These are phyloP conservation scores for Apantesis nais DNA, from an alignment of 2,888 invertebrate species.

Conservation along the genomic window DNA sequence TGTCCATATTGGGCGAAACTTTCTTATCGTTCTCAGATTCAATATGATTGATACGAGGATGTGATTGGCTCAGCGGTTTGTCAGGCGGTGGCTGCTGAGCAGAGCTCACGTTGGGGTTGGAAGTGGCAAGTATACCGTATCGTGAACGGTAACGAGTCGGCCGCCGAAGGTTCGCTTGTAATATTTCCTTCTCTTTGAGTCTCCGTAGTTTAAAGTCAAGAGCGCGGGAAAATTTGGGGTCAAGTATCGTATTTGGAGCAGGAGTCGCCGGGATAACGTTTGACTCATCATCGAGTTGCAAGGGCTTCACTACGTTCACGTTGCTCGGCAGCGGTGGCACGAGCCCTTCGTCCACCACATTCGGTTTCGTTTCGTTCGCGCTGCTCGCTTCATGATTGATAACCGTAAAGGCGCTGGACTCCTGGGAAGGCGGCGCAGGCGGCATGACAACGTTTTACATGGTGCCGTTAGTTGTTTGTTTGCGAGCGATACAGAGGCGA, in stretches of 20 bases:
- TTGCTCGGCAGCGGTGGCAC: constrained; percentile 48
- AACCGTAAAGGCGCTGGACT: constrained; percentile 67
- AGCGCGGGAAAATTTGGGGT: constrained; percentile 88
- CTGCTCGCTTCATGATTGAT: constrained; percentile 53
- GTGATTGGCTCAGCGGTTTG: constrained; percentile 60
- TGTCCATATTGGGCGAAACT: constrained; percentile 54
- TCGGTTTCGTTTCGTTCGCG: constrained; percentile 22
- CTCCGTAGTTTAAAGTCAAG: constrained; percentile 90
- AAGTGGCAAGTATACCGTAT: constrained; percentile 61
- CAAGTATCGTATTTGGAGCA: constrained; percentile 64
- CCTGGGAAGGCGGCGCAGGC: constrained; percentile 57
- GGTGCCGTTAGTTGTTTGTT: not conserved
- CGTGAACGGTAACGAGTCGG: constrained; percentile 62
- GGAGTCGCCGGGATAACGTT: constrained; percentile 35
- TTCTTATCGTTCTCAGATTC: constrained; percentile 50
- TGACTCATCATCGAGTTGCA: constrained; percentile 56
- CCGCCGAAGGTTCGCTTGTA: constrained; percentile 67
- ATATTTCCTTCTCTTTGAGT: constrained; percentile 87
- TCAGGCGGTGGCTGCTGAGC: constrained; percentile 37
- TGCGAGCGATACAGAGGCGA: constrained; percentile 2
- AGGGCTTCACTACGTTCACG: constrained; percentile 71
- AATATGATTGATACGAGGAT: constrained; percentile 64
- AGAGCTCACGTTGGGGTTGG: constrained; percentile 87
- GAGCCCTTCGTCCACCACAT: constrained; percentile 26
- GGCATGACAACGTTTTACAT: constrained; percentile 61